Percentiles rank a stretch among this genome's conserved stretches.
These are phyloP conservation scores for Epizoanthus scotinus DNA, from an alignment of 92 coral and sea anemone genomes.

Conservation along the genomic window DNA sequence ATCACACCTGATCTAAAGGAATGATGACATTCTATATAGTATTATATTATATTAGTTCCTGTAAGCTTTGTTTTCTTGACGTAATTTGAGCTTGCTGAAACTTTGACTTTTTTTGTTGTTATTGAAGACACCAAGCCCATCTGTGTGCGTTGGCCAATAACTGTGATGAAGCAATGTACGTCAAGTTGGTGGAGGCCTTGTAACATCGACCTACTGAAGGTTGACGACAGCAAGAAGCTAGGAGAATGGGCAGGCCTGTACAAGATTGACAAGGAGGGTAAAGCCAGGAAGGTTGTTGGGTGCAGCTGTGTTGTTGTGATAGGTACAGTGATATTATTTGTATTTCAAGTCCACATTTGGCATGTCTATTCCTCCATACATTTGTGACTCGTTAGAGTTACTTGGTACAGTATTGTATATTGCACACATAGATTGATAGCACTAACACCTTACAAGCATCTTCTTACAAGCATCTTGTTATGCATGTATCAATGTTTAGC, in stretches of 20 bases:
- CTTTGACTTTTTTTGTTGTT: background rate
- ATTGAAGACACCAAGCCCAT: conserved; percentile 89
- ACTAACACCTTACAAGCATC: no score
- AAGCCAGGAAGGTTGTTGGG: conserved; percentile 98
- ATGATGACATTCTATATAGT: no score
- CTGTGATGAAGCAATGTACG: conserved; percentile 97
- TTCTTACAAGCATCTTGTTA: no score
- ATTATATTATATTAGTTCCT: background rate
- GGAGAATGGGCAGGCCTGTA: conserved; percentile 99
- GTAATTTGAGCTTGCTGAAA: background rate
- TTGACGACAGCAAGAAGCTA: conserved; percentile 97
- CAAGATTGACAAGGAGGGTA: conserved; percentile 99
- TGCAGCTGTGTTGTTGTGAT: conserved; percentile 99
- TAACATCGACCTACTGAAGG: conserved; percentile 88
- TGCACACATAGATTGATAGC: no score
- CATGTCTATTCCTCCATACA: no score
- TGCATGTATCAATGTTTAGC: no score
- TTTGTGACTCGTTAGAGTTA: no score
- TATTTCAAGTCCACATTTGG: no score
- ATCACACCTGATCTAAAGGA: no score
- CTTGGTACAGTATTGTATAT: no score
- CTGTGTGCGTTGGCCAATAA: conserved; percentile 94
- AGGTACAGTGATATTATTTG: conserved; percentile 49
- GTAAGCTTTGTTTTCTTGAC: background rate
- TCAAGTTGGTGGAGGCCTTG: conserved; percentile 93